Evolutionary conservation across 2,797 vertebrate genomes (phyloP), one percentile per base, ranked within the genome.

Genomic region (Bovichtus variegatus): DNA sequence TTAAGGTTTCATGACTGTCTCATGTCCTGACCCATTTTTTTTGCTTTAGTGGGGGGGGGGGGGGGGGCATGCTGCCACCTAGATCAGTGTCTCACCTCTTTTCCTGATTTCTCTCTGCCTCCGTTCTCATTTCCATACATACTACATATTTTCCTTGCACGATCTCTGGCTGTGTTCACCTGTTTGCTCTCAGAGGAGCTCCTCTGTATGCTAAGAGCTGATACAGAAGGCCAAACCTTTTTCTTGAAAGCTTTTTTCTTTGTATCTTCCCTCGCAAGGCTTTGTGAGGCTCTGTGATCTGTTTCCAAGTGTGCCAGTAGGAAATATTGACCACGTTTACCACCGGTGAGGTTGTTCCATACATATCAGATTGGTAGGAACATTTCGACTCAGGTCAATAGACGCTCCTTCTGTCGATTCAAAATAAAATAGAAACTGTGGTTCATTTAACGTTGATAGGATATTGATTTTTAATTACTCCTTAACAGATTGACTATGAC

Each of bases 381-480:
- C 90, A 86, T 75, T 60, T 51, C 76, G 68, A 55, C 70, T 61
- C 2, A 3, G 41, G 70, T 83, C 83, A 82, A 81, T 90, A 86
- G 85, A 86, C 31, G 40, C 55, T 66, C 38, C 19, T 41, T 34
- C 6, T 60, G 60, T 70, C 38, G 16, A 85, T 80, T 60, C 40
- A 41, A 59, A 83, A 57, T 66, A 44, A 70, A 82, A 76, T 7
- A 70, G 81, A 89, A 80, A 68, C 27, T 69, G 59, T 49, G 83
- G 53, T 72, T 85, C 74, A 74, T 89, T 89, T 88, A 75, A 82
- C 68, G 72, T 82, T 89, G 86, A 90, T 89, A 78, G 83, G 65
- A 64, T 86, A 93, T 93, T 78, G 91, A 90, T 90, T 92, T 88
- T 93, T 83, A 90, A 90, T 93, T 89, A 82, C 62, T 71, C 31